Evolutionary conservation across 2,113 vertebrate genomes (phyloP).

Genomic region (Eudyptes chrysolophus): DNA sequence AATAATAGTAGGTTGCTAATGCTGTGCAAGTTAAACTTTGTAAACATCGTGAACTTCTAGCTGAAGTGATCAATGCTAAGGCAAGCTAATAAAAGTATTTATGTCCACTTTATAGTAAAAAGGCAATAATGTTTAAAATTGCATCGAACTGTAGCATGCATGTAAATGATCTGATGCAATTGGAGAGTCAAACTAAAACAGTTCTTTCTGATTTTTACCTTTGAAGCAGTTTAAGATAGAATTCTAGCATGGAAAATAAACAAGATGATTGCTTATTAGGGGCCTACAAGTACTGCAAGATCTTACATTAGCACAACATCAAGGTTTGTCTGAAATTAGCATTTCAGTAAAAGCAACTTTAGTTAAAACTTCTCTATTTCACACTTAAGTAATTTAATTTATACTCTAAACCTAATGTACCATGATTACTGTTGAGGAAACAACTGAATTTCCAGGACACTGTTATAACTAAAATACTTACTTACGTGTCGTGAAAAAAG

Average conservation of each 20-base stretch:
- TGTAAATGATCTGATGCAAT: background rate
- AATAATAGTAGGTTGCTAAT: background rate
- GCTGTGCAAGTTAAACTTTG: background rate
- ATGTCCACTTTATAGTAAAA: background rate
- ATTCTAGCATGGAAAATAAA: background rate
- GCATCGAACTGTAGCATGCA: background rate
- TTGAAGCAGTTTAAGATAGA: background rate
- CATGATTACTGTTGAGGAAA: background rate
- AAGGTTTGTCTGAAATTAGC: background rate
- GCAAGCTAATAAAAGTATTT: background rate
- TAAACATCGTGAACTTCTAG: background rate
- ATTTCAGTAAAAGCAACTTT: background rate
- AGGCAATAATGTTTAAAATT: background rate
- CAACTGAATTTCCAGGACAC: background rate
- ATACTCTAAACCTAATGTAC: background rate
- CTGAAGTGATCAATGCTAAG: background rate
- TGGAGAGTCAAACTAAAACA: background rate
- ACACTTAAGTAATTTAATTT: background rate
- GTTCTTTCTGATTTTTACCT: background rate
- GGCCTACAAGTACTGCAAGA: background rate
- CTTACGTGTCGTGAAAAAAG: background rate
- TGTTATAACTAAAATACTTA: background rate
- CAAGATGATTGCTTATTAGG: background rate
- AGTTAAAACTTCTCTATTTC: background rate
- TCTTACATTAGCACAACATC: background rate